Conservation (phyloP, 2,797 vertebrate species). For the Pantherophis vulpinus region DNA sequence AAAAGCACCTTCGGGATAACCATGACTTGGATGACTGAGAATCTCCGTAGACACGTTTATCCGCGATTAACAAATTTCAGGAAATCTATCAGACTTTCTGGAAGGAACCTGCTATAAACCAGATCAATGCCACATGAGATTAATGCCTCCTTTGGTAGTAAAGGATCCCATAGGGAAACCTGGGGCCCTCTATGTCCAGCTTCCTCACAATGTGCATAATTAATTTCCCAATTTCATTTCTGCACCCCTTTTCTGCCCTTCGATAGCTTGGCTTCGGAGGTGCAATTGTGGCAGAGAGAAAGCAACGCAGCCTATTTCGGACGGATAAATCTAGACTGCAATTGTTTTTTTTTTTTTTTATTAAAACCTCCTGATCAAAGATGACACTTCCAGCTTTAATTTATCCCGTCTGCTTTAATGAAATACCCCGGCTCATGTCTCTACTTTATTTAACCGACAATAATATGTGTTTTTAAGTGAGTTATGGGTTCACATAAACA, state of each 20-base stretch:
- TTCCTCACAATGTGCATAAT: not conserved
- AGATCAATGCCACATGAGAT: not conserved
- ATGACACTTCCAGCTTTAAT: not conserved
- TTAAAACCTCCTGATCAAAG: not conserved
- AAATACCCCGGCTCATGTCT: not conserved
- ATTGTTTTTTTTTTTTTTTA: not conserved
- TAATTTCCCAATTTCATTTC: not conserved
- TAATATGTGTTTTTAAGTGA: slow-evolving; percentile 34
- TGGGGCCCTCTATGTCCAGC: not conserved
- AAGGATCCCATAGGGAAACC: not conserved
- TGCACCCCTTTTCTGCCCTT: not conserved
- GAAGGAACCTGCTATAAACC: not conserved
- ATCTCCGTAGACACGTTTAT: not conserved
- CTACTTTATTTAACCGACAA: slow-evolving; percentile 36
- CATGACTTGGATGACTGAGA: no score
- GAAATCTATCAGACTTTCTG: not conserved
- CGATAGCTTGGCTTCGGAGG: not conserved
- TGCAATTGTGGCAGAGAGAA: not conserved
- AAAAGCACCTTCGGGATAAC: no score
- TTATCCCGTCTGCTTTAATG: slow-evolving; percentile 18
- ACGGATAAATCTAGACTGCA: not conserved
- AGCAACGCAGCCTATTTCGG: not conserved
- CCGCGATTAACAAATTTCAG: not conserved
- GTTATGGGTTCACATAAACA: slow-evolving; percentile 31
- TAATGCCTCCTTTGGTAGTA: not conserved